A percentile compares a stretch with the other conserved stretches of the same genome.
Evolutionary conservation across 2,888 invertebrate genomes (phyloP).

Genomic region (Tuberolachnus salignus): DNA sequence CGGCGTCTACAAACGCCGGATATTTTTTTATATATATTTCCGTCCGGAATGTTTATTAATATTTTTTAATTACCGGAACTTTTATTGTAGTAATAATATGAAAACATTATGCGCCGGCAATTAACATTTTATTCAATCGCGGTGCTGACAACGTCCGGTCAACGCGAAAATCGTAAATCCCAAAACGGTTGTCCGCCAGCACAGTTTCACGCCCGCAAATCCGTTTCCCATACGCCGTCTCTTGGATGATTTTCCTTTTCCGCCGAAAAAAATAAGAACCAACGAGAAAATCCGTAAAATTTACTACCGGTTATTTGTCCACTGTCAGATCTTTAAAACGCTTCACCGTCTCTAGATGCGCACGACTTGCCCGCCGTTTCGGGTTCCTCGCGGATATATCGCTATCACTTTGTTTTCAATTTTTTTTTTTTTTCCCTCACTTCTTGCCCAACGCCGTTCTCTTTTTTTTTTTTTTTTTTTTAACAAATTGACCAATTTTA

Average conservation of each 20-base stretch:
- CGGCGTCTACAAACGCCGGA: too few relatives aligned
- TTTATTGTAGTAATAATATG: too few relatives aligned
- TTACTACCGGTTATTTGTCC: conserved; percentile 51
- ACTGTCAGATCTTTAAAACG: conserved; percentile 47
- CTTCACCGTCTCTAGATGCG: conserved; percentile 31
- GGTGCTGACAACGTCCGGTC: too few relatives aligned
- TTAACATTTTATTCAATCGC: too few relatives aligned
- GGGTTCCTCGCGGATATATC: conserved; percentile 30
- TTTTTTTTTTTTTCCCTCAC: conserved; percentile 24
- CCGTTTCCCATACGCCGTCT: conserved; percentile 16
- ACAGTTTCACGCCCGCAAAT: not conserved
- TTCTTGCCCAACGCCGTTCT: conserved; percentile 7
- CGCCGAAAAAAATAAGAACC: not conserved
- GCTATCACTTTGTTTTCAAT: conserved; percentile 53
- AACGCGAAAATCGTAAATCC: not conserved
- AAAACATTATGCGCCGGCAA: too few relatives aligned
- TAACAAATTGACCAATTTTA: conserved; percentile 52
- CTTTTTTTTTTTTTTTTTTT: not conserved
- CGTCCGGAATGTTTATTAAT: too few relatives aligned
- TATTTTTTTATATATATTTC: too few relatives aligned
- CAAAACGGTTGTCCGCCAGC: not conserved
- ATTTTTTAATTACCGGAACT: too few relatives aligned
- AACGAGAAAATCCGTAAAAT: conserved; percentile 33
- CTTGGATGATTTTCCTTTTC: conserved; percentile 14
- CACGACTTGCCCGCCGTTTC: conserved; percentile 27